Percentiles rank a stretch among this genome's conserved stretches.
Evolutionary conservation across 1,140 invertebrate species (phyloP).

Genomic region (Saxidomus purpurata): DNA sequence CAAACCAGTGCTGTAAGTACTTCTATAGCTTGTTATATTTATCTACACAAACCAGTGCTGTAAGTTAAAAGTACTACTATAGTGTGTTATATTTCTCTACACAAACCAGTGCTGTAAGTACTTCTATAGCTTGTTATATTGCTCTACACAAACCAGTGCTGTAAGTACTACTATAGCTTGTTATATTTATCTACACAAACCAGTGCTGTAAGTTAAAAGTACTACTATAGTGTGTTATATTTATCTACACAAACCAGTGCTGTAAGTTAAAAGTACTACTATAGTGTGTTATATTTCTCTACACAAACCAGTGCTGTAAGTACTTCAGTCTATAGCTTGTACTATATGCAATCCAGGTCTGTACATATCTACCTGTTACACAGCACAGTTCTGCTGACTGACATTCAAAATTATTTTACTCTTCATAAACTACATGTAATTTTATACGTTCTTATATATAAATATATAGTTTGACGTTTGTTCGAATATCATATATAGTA

Average conservation of each 20-base stretch:
- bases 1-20: constrained; percentile 24
- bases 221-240: background rate
- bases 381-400: too few species aligned
- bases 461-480: too few species aligned
- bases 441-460: too few species aligned
- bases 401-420: too few species aligned
- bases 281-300: background rate
- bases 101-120: constrained; percentile 23
- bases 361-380: too few species aligned
- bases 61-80: background rate
- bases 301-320: background rate
- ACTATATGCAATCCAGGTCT: too few species aligned
- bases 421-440: too few species aligned
- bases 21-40: background rate
- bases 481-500: too few species aligned
- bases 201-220: background rate
- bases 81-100: background rate
- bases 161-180: background rate
- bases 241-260: background rate
- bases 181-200: background rate
- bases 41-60: background rate
- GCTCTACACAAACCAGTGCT: background rate
- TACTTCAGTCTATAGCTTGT: background rate
- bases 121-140: background rate
- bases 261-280: too few species aligned